Percentiles rank a stretch among this genome's conserved stretches.
Conservation (phyloP, 2,888 invertebrate genomes). For the Keiferia lycopersicella region DNA sequence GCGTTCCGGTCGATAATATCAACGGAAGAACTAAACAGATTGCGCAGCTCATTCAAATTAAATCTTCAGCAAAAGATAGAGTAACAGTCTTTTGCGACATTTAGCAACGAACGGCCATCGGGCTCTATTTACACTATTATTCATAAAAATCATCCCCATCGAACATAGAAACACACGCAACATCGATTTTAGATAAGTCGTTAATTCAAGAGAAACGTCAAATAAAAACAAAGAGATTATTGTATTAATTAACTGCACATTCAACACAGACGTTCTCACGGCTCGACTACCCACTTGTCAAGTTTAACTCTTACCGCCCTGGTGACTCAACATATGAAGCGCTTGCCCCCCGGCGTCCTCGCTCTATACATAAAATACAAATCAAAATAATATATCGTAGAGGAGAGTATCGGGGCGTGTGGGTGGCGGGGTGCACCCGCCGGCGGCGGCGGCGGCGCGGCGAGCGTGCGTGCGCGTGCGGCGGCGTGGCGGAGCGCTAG, state of each 20-base stretch:
- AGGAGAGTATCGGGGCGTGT: slow-evolving; percentile 78
- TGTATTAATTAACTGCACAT: slow-evolving; percentile 73
- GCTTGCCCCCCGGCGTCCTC: slow-evolving; percentile 96
- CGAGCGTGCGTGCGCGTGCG: slow-evolving; percentile 53
- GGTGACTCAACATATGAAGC: slow-evolving; percentile 93
- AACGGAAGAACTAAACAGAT: slow-evolving; percentile 80
- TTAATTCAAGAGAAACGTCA: slow-evolving; percentile 80
- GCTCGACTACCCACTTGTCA: slow-evolving; percentile 78
- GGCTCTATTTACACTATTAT: slow-evolving; percentile 79
- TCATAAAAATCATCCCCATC: slow-evolving; percentile 75
- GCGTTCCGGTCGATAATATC: slow-evolving; percentile 74
- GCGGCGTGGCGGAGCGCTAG: slow-evolving; percentile 33
- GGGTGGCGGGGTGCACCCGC: slow-evolving; percentile 60
- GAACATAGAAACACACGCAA: slow-evolving; percentile 81
- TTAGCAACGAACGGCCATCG: slow-evolving; percentile 82
- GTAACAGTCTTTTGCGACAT: slow-evolving; percentile 79
- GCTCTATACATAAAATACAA: slow-evolving; percentile 89
- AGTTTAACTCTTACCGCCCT: slow-evolving; percentile 93
- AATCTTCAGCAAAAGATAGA: slow-evolving; percentile 80
- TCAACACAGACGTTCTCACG: slow-evolving; percentile 82
- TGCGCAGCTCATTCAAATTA: slow-evolving; percentile 81
- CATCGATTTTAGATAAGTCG: slow-evolving; percentile 79
- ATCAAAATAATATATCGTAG: slow-evolving; percentile 81
- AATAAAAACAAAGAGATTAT: slow-evolving; percentile 80
- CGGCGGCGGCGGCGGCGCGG: slow-evolving; percentile 47